Base-by-base conservation (phyloP, 2,888 invertebrate genomes). In the Bruchidius siliquastri region DNA sequence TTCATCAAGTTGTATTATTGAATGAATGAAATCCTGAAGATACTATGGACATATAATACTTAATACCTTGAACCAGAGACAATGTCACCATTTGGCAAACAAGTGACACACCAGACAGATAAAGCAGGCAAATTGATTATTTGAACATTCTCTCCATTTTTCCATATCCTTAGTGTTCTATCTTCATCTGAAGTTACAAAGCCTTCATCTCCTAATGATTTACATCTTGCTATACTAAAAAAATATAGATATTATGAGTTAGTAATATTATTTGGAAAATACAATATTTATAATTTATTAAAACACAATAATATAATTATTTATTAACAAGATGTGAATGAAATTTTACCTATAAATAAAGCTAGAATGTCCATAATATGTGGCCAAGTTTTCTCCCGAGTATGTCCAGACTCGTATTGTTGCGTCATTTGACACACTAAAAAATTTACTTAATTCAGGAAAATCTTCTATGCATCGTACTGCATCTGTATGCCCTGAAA, bases 361-460 rank as follows among this genome's bases (percentile, higher is more conserved):
- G 88, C 95, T 96, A 68, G 92, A 90, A 85, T 97, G 97, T 0
- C 96, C 96, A 84, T 91, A 92, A 81, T 92, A 92, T 74, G 92
- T 92, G 72, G 91, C 90, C 6, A 95, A 84, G 83, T 94, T 94
- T 80, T 93, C 92, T 22, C 96, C 96, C 71, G 90, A 89, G 74
- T 91, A 90, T 2, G 92, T 90, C 99, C 99, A 99, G 72, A 92
- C 89, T 78, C 93, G 91, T 69, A 99, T 90, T 0, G 93, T 90
- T 0, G 96, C 94, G 88, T 99, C 99, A 87, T 99, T 99, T 26
- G 96, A 92, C 83, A 95, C 96, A 70, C 97, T 97, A 0, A 98
- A 87, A 85, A 99, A 95, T 69, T 92, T 90, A 67, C 91, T 90
- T n/a, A 90, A 85, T 72, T 90, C 91, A 10, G 96, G 87, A 74